A percentile compares a stretch with the other conserved stretches of the same genome.
Conservation (phyloP, 92 coral and sea anemone genomes). For the Nematostella vectensis region DNA sequence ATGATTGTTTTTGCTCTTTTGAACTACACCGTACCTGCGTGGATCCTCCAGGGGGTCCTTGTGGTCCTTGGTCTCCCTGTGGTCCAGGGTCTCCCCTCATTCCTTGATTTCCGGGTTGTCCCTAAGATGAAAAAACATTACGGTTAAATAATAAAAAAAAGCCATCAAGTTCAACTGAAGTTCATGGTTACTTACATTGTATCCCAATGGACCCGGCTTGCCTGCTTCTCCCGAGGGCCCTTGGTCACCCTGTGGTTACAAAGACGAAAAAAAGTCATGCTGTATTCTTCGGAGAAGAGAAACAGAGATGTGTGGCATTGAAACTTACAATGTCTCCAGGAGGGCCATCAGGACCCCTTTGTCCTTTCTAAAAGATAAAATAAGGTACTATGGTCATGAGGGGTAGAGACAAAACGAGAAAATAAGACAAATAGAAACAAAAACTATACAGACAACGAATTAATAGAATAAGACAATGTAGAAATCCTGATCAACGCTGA, state of each 20-base stretch:
- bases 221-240: slow-evolving; percentile 31
- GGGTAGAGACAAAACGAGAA: not conserved
- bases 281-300: not conserved
- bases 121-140: not conserved
- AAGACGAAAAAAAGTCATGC: not conserved
- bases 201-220: slow-evolving; percentile 35
- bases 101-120: slow-evolving; percentile 5
- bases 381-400: not conserved
- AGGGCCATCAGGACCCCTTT: slow-evolving; percentile 14
- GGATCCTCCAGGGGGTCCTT: slow-evolving; percentile 53
- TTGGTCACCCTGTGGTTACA: slow-evolving; percentile 22
- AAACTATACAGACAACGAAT: not conserved
- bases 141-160: no score
- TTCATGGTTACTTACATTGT: slow-evolving; percentile 12
- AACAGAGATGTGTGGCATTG: no score
- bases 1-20: no score
- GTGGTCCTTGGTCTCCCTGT: slow-evolving; percentile 37
- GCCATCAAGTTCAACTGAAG: not conserved
- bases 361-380: slow-evolving; percentile 21
- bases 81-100: slow-evolving; percentile 55
- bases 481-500: not conserved
- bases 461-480: not conserved
- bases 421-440: not conserved
- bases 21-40: no score
- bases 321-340: slow-evolving; percentile 37